Conservation (phyloP, 2,797 vertebrate genomes). For the Phataginus tricuspis region DNA sequence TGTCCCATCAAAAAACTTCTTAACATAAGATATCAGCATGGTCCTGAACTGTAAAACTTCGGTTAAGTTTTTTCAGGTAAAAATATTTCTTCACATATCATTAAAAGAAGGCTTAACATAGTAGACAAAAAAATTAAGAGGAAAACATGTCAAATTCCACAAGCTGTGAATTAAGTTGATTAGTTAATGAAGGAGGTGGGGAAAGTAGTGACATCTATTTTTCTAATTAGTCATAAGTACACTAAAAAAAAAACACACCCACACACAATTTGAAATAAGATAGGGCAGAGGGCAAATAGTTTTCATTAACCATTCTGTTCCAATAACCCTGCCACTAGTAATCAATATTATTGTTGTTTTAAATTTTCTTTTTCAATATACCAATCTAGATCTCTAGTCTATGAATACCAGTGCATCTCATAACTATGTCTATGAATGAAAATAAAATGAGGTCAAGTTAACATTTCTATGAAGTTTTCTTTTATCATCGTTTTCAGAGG, state of each 20-base stretch:
- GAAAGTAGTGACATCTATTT: constrained; percentile 45
- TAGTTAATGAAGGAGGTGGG: neutral
- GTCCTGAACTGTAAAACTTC: neutral
- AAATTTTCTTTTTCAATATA: neutral
- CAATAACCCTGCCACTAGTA: constrained; percentile 5
- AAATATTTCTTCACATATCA: constrained; percentile 9
- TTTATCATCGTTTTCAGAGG: constrained; percentile 49
- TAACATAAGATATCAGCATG: neutral
- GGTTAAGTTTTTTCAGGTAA: constrained; percentile 4
- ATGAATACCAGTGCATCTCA: neutral
- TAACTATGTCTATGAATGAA: constrained; percentile 33
- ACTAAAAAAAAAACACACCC: neutral
- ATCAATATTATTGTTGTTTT: neutral
- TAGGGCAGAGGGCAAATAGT: neutral
- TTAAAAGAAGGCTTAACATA: constrained; percentile 44
- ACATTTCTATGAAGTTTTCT: constrained; percentile 15
- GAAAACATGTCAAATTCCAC: constrained; percentile 57
- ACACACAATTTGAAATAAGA: neutral
- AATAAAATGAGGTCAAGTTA: neutral
- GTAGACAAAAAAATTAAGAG: constrained; percentile 8
- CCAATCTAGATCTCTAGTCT: neutral
- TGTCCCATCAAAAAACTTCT: neutral
- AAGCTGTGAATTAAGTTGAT: constrained; percentile 72
- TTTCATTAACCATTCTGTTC: constrained; percentile 16
- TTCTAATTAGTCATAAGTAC: constrained; percentile 62